Evolutionary conservation across 1,140 invertebrate species (phyloP).

Genomic region (Philopotamus ludificatus): DNA sequence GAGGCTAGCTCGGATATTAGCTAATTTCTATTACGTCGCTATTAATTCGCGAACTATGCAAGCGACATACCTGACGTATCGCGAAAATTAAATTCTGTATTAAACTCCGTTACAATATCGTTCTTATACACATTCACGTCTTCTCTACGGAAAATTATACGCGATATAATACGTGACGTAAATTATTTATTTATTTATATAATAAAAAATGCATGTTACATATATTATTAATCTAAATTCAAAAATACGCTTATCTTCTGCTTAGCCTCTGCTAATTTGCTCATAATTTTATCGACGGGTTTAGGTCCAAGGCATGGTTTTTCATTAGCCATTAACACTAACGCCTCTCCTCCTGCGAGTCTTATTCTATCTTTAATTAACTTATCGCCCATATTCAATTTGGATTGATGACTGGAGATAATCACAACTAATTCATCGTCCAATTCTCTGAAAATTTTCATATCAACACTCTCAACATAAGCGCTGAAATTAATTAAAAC

Average conservation of each 20-base stretch:
- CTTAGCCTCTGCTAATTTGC: constrained; percentile 50
- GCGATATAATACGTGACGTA: neutral
- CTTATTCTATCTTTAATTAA: constrained; percentile 46
- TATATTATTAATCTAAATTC: neutral
- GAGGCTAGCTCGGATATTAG: no score
- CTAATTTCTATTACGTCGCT: no score
- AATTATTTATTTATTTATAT: neutral
- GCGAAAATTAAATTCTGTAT: no score
- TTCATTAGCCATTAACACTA: constrained; percentile 46
- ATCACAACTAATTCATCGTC: constrained; percentile 48
- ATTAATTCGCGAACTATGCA: no score
- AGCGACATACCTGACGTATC: no score
- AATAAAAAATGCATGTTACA: neutral
- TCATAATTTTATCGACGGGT: constrained; percentile 52
- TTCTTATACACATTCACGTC: no score
- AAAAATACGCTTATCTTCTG: constrained; percentile 54
- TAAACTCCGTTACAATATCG: no score
- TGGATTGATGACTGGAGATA: constrained; percentile 46
- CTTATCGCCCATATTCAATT: constrained; percentile 43
- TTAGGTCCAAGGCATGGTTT: constrained; percentile 50
- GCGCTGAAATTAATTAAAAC: constrained; percentile 45
- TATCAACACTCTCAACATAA: constrained; percentile 43
- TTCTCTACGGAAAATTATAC: neutral
- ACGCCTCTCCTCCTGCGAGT: constrained; percentile 46
- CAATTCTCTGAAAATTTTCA: constrained; percentile 47